Conservation (phyloP, 2,797 vertebrate genomes). For the Ispidina picta region DNA sequence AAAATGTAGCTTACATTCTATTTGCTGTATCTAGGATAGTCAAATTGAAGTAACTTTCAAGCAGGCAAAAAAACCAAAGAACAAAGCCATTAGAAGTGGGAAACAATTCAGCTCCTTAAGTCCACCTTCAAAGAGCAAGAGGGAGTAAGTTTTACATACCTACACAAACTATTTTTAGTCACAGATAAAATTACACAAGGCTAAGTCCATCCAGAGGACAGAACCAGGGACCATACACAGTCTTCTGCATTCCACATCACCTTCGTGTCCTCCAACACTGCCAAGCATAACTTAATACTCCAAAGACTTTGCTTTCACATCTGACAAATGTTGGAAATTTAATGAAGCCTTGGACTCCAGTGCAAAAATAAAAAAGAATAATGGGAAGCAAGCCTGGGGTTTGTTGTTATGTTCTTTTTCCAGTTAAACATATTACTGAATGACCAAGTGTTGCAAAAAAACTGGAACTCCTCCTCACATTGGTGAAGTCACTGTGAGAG, state of each 20-base stretch:
- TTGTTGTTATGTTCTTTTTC: background rate
- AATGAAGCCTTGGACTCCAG: background rate
- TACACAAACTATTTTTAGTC: slow-evolving; percentile 39
- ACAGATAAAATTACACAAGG: background rate
- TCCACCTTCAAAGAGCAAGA: background rate
- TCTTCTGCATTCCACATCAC: background rate
- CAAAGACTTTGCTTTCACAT: background rate
- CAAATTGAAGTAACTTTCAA: background rate
- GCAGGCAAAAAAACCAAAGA: background rate
- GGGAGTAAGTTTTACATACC: background rate
- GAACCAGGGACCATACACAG: background rate
- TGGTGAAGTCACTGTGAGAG: background rate
- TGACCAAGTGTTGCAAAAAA: background rate
- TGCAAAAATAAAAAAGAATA: background rate
- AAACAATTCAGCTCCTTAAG: slow-evolving; percentile 9
- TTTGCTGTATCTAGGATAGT: background rate
- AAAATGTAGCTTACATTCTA: background rate
- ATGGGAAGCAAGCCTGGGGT: background rate
- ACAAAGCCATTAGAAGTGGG: background rate
- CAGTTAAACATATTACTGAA: background rate
- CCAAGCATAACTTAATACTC: background rate
- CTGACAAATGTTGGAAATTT: background rate
- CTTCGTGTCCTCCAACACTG: background rate
- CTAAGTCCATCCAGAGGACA: slow-evolving; percentile 6
- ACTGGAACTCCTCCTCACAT: background rate